Base-by-base conservation (phyloP, 2,797 vertebrate genomes). In the Phylloscopus collybita region DNA sequence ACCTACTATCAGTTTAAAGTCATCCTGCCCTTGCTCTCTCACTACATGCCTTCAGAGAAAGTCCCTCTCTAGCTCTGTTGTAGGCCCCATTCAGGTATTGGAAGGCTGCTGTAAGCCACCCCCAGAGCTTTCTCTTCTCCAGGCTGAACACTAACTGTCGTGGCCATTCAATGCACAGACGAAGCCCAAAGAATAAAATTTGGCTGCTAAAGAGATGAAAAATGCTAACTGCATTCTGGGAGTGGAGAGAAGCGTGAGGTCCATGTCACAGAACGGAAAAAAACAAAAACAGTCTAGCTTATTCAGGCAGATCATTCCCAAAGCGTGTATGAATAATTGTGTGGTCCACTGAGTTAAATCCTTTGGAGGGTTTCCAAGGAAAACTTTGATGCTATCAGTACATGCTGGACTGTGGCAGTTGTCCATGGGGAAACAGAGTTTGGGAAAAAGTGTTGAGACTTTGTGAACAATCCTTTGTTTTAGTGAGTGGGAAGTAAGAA, bases 401-500 rank as follows among this genome's bases (percentile, higher is more conserved):
- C 12, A 0, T 30, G 47, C 80, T 88, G 66, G 47, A 59, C 80
- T 91, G 80, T 64, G 59, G 82, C 72, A 69, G 34, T 29, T 61
- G 30, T 83, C 88, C 69, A 9, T 10, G n/a, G 44, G 83, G 65
- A 86, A 90, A 90, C 1, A 36, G 44, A 51, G n/a, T 66, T 75
- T 36, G 38, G 72, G 44, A 42, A 89, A 80, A 86, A 75, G 50
- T 10, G 16, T 4, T 4, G 49, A 86, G 56, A 62, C 59, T 62
- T 86, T 80, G 82, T 86, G 80, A 96, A 93, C 82, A 81, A 86
- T 30, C 56, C 66, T 92, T 93, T 96, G 85, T 94, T 96, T 75
- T 20, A 76, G 60, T 16, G 49, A 93, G 91, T 62, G 82, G 85
- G 91, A 92, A 93, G 80, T 70, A 59, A 72, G 66, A 82, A 91